Base-by-base conservation (phyloP, 2,113 vertebrate species). In the Ceratotherium simum region DNA sequence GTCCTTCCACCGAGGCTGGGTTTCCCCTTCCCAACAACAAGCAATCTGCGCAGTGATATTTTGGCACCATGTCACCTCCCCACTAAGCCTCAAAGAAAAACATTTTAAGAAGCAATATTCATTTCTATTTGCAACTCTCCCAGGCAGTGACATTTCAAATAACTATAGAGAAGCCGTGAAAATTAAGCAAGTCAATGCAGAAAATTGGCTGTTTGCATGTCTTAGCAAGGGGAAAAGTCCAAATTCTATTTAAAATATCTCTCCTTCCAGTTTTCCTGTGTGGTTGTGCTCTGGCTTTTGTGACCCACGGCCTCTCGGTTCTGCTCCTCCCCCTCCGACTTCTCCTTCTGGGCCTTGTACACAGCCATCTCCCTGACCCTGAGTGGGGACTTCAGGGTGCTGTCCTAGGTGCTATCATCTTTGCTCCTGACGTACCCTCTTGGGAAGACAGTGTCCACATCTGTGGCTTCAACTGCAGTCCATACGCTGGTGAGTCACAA, bases 1-100 rank as follows among this genome's bases (percentile, higher is more conserved):
- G 29, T 13, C 18, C 48, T 64, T 76, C 16, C n/a, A 2, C 0
- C 1, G 2, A 10, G 14, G 14, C 1, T 27, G 17, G 46, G 0
- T 33, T 31, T 51, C 27, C 2, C 81, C 51, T 64, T 64, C 51
- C 87, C 29, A 33, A 48, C 23, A 31, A 27, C 36, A 13, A 17
- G 67, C 17, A 8, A 23, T 76, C 39, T 27, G 42, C 16, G 6
- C 11, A 27, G 33, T 8, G 54, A 33, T 56, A 17, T 36, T 70
- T 58, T 64, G 46, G 62, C 36, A 48, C 29, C n/a, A 12, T 46
- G 31, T 83, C 70, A 36, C 56, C 25, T 51, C 46, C 56, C 31
- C 36, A 25, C 12, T 10, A 51, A n/a, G 27, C 72, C 73, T 79
- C 64, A 79, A 48, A 92, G 54, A n/a, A 67, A 96, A 92, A 67